These are phyloP conservation scores for Leucoraja ocellata DNA, from an alignment of 2,797 vertebrate genomes.

Conservation along the genomic window DNA sequence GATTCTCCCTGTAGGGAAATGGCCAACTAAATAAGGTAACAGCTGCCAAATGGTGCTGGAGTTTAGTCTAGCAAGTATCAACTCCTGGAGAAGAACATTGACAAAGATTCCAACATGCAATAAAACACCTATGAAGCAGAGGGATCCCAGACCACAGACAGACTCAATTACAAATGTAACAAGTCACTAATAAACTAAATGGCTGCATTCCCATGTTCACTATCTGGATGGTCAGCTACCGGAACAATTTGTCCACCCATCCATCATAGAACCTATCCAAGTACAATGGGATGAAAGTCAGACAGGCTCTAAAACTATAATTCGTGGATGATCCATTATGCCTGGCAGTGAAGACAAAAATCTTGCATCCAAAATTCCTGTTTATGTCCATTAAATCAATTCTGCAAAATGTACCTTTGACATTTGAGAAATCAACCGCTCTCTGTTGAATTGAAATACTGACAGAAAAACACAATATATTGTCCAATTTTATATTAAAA, in stretches of 20 bases:
- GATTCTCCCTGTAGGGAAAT: not conserved
- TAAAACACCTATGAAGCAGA: not conserved
- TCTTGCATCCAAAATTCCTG: not conserved
- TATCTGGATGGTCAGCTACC: not conserved
- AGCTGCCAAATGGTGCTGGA: not conserved
- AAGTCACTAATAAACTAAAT: not conserved
- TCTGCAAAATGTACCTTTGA: not conserved
- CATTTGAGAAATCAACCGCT: not conserved
- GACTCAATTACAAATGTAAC: not conserved
- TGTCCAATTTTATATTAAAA: not conserved
- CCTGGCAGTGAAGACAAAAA: not conserved
- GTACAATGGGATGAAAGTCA: not conserved
- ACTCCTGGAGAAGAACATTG: not conserved
- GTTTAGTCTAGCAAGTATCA: not conserved
- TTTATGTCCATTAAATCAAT: not conserved
- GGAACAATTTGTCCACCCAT: not conserved
- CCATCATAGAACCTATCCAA: not conserved
- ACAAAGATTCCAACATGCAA: not conserved
- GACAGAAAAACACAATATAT: not conserved
- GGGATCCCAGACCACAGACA: not conserved
- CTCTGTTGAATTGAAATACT: not conserved
- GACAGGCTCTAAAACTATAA: not conserved
- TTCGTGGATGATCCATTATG: not conserved
- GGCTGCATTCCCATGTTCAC: too few species aligned
- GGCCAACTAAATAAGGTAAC: not conserved